Conservation (phyloP, 2,797 vertebrate species). For the Micrastur ruficollis region DNA sequence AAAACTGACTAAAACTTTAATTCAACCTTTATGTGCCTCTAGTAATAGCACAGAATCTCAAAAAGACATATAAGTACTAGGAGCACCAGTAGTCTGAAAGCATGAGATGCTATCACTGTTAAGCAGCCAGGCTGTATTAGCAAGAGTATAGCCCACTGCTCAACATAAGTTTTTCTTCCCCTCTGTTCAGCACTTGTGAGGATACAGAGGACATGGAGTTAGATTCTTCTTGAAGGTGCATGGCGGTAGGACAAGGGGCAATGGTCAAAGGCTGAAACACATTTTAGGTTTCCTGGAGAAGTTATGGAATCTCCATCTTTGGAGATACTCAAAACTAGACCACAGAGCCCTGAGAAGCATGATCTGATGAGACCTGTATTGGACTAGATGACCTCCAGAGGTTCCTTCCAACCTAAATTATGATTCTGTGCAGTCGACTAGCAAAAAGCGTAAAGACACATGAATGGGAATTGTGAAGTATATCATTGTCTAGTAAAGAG, state of each 20-base stretch:
- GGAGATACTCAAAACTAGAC: background rate
- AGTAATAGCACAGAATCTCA: background rate
- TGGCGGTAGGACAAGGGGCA: background rate
- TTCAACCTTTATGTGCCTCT: rapidly evolving
- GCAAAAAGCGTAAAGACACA: background rate
- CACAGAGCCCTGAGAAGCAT: background rate
- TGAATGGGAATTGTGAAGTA: background rate
- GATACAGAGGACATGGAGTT: background rate
- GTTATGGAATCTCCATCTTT: background rate
- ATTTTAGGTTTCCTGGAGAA: background rate
- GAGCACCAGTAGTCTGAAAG: background rate
- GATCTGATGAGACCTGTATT: background rate
- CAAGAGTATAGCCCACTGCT: background rate
- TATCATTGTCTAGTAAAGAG: background rate
- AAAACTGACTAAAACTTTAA: background rate
- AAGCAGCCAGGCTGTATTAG: background rate
- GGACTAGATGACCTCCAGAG: background rate
- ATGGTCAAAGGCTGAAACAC: background rate
- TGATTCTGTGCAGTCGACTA: background rate
- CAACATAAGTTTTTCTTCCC: background rate
- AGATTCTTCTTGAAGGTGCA: background rate
- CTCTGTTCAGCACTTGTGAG: background rate
- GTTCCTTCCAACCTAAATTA: background rate
- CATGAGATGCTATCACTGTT: background rate
- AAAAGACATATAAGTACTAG: background rate